Evolutionary conservation across 1,140 invertebrate genomes (phyloP), one percentile per base, ranked within the genome.

Genomic region (Drosophila kepulauana): DNA sequence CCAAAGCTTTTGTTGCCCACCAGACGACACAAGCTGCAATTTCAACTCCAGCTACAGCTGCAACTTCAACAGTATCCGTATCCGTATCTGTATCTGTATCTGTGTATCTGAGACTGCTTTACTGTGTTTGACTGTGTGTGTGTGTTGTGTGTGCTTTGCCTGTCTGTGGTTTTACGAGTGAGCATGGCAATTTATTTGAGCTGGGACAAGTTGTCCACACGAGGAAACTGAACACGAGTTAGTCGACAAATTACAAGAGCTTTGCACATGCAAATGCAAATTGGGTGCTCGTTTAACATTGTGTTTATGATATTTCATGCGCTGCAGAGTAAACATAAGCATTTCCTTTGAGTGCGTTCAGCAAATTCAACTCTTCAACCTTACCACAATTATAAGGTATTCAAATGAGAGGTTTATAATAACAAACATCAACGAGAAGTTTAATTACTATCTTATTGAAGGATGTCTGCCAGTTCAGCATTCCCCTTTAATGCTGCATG

Each of bases 181-280:
- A 25, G 45, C 45, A 15, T 25, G 63, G 45, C 51, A 65, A 72
- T 72, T 58, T 49, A 45, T 59, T 43, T 59, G 41, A 45, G 20
- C 57, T 59, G 56, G 57, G 41, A 59, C 35, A 52, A 54, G 67
- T 63, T 71, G 68, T 49, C 62, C 41, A 35, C 38, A 45, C 38
- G 8, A 64, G 67, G 7, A 20, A 51, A 33, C 28, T 30, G 51
- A 49, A 54, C 62, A 35, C 11, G 52, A 66, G 54, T 33, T 43
- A 68, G 46, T 48, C 67, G 70, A 46, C 10, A 59, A 68, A 73
- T 73, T 45, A 68, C 28, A 73, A 38, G 70, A 52, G 56, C 28
- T 61, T 52, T 45, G 30, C 59, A 70, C 16, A 46, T 41, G 68
- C 25, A 69, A 57, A 84, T 76, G 81, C 52, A 82, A 84, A 82